A percentile compares a stretch with the other conserved stretches of the same genome.
Conservation (phyloP, 2,113 vertebrate species). For the Petrocephalus microphthalmus region DNA sequence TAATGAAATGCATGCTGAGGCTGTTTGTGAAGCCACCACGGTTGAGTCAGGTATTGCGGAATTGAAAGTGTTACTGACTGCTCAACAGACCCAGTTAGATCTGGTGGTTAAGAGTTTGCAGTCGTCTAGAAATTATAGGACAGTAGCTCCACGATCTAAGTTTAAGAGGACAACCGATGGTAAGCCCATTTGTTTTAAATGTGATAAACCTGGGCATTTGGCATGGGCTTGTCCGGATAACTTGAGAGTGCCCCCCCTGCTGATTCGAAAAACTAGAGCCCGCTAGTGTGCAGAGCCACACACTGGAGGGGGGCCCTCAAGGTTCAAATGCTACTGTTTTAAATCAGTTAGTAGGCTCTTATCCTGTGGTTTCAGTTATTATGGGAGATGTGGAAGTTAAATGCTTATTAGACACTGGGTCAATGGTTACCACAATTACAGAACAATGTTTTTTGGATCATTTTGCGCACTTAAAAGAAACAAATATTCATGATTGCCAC, state of each 20-base stretch:
- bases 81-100: not conserved
- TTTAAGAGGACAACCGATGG: not conserved
- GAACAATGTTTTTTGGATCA: not conserved
- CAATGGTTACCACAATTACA: not conserved
- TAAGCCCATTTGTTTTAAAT: not conserved
- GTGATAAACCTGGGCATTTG: not conserved
- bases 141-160: not conserved
- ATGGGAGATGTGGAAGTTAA: not conserved
- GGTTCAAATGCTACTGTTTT: not conserved
- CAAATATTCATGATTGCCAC: too few species aligned
- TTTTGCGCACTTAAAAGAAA: too few species aligned
- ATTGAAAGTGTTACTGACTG: not conserved
- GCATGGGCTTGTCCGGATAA: not conserved
- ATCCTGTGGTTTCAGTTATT: not conserved
- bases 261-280: not conserved
- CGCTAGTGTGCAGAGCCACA: not conserved
- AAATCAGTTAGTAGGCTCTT: not conserved
- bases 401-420: not conserved
- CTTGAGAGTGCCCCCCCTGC: not conserved
- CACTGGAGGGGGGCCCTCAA: not conserved
- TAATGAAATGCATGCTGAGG: not conserved
- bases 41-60: not conserved
- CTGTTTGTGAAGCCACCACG: not conserved
- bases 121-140: not conserved
- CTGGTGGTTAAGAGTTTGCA: not conserved